These are phyloP conservation scores for Crematogaster levior DNA, from an alignment of 2,888 invertebrate genomes.

Conservation along the genomic window DNA sequence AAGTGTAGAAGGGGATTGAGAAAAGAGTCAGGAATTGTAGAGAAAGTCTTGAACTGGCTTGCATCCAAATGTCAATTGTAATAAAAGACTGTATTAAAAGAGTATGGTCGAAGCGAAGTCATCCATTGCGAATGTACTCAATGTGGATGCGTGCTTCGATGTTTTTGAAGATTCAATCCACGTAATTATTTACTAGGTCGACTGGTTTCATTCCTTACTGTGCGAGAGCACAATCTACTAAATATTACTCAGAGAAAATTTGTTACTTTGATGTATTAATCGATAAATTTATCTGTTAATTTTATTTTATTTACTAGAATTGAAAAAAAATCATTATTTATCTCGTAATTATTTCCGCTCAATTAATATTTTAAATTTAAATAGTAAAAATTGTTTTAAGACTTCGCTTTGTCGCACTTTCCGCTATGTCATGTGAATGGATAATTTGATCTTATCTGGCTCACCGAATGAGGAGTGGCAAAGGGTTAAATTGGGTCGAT, in stretches of 20 bases:
- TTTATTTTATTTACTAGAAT: background rate
- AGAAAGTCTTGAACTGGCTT: constrained; percentile 65
- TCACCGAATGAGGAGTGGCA: constrained; percentile 1
- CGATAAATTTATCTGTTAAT: background rate
- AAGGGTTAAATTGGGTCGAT: constrained; percentile 44
- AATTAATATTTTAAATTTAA: background rate
- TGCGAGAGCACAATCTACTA: background rate
- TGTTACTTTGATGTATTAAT: background rate
- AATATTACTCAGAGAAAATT: background rate
- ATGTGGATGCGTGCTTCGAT: background rate
- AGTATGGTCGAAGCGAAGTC: constrained; percentile 49
- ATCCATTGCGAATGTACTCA: background rate
- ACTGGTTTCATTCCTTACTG: background rate
- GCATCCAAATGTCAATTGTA: constrained; percentile 74
- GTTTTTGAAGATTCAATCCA: background rate
- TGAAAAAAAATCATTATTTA: background rate
- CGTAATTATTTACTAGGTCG: background rate
- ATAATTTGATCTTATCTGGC: constrained; percentile 40
- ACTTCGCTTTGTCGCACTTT: background rate
- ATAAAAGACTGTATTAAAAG: constrained; percentile 74
- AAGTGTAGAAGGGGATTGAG: background rate
- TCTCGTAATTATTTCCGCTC: background rate
- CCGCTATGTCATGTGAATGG: constrained; percentile 9
- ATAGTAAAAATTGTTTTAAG: constrained; percentile 7
- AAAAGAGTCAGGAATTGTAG: background rate